These are phyloP conservation scores for Aphodius granarius DNA, from an alignment of 2,888 invertebrate genomes.

Conservation along the genomic window DNA sequence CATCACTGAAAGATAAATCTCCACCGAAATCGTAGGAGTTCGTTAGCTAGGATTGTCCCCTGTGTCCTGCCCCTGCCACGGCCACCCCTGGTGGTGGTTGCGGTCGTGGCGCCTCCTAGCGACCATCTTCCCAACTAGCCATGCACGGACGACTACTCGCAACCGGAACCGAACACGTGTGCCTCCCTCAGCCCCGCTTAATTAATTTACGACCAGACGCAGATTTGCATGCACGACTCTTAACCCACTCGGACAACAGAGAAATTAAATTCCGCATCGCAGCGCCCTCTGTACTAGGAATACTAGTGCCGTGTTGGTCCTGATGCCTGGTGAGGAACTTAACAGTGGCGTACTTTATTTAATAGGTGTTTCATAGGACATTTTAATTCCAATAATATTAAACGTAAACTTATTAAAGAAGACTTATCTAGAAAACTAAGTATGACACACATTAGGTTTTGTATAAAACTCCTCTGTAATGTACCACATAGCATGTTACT, in stretches of 20 bases:
- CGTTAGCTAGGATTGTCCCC: conserved; percentile 53
- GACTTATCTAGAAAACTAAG: no score
- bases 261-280: conserved; percentile 51
- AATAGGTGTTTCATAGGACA: not conserved
- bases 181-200: conserved; percentile 45
- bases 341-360: not conserved
- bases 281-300: conserved; percentile 30
- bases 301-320: conserved; percentile 35
- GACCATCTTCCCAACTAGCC: not conserved
- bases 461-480: no score
- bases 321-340: not conserved
- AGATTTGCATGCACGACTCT: conserved; percentile 54
- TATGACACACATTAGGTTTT: no score
- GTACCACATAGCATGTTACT: no score
- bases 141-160: not conserved
- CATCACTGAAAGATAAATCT: conserved; percentile 44
- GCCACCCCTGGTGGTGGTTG: not conserved
- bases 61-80: conserved; percentile 22
- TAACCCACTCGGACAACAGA: conserved; percentile 55
- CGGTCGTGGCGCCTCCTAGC: not conserved
- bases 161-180: conserved; percentile 12
- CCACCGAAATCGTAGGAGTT: conserved; percentile 50
- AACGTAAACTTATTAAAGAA: no score
- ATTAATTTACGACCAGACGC: conserved; percentile 52
- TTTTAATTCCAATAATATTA: not conserved